phyloP scores from a whole-genome alignment of 2,797 vertebrate species.

The Falco naumanni region DNA sequence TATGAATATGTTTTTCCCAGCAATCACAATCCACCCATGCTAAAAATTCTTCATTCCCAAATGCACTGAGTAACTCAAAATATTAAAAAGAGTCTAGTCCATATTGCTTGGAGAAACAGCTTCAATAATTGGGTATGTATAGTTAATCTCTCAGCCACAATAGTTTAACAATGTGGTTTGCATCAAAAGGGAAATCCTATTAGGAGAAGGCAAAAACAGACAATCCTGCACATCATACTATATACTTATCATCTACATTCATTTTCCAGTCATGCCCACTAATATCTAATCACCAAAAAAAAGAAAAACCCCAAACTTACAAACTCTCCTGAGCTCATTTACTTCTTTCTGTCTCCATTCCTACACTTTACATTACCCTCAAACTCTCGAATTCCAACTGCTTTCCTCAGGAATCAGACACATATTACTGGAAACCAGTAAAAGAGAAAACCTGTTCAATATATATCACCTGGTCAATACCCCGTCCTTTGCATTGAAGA shows the following conservation, averaged over 20 bases:
- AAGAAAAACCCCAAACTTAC: background rate
- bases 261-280: background rate
- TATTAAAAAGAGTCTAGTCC: background rate
- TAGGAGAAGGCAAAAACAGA: background rate
- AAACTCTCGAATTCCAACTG: background rate
- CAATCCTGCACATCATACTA: background rate
- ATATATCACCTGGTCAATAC: slow-evolving; percentile 91
- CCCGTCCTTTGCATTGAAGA: slow-evolving; percentile 92
- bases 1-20: background rate
- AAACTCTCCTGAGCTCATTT: background rate
- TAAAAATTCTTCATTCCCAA: background rate
- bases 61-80: background rate
- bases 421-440: background rate
- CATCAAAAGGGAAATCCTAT: background rate
- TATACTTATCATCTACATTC: background rate
- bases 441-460: background rate
- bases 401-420: background rate
- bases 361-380: background rate
- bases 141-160: background rate
- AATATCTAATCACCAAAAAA: background rate
- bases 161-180: background rate
- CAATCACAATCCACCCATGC: background rate
- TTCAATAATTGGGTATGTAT: background rate
- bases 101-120: background rate
- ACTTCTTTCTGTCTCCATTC: background rate